Evolutionary conservation across 2,888 invertebrate species (phyloP).

Genomic region (Polymixis flavicincta): DNA sequence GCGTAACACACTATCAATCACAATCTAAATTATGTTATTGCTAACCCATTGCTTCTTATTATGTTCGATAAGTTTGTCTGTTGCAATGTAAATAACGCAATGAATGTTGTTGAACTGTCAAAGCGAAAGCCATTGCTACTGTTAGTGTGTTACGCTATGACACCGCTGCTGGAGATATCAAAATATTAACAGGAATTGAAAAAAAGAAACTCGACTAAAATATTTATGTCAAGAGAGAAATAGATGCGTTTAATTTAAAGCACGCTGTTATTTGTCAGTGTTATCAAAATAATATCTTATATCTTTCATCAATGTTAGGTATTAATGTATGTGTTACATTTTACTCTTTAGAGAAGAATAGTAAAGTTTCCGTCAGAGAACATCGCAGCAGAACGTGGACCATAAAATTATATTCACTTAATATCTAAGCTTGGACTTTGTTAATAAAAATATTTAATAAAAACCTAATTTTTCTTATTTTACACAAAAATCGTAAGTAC

Average conservation of each 20-base stretch:
- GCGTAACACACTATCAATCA: no score
- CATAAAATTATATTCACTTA: constrained; percentile 53
- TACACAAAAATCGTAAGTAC: constrained; percentile 64
- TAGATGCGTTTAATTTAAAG: not conserved
- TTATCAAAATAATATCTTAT: no score
- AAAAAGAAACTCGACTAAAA: not conserved
- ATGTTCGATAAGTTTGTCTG: no score
- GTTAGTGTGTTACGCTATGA: no score
- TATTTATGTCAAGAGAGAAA: not conserved
- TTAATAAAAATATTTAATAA: constrained; percentile 60
- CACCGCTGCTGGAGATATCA: not conserved
- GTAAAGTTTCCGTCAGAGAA: constrained; percentile 51
- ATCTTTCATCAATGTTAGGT: not conserved
- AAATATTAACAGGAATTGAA: not conserved
- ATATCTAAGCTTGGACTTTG: constrained; percentile 71
- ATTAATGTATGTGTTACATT: not conserved
- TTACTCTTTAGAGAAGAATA: not conserved
- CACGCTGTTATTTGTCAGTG: no score
- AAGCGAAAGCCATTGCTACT: no score
- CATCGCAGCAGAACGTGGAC: constrained; percentile 55
- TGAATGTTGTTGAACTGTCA: no score
- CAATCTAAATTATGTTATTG: no score
- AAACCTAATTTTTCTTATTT: constrained; percentile 48
- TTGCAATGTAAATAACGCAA: no score
- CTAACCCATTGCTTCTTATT: no score